Conservation (phyloP, 2,888 invertebrate species). For the Gasteruption jaculator region DNA sequence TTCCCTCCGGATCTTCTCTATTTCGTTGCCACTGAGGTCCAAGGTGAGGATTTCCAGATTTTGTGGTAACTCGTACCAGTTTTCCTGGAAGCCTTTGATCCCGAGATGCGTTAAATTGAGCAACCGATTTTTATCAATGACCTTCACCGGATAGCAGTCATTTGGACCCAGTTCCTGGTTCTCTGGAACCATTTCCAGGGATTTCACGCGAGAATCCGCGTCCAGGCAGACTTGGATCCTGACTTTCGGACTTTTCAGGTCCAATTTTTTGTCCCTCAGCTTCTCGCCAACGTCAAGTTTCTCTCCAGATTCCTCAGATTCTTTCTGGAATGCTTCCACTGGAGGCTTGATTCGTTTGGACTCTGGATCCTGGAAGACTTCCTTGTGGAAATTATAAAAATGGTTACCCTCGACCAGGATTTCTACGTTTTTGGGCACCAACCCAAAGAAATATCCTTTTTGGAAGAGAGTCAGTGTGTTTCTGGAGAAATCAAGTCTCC, state of each 20-base stretch:
- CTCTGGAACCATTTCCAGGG: slow-evolving; percentile 24
- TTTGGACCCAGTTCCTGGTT: too few species aligned
- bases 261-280: too few species aligned
- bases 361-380: slow-evolving; percentile 29
- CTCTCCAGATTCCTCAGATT: too few species aligned
- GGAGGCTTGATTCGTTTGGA: too few species aligned
- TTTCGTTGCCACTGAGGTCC: slow-evolving; percentile 31
- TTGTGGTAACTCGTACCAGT: slow-evolving; percentile 36
- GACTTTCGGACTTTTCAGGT: too few species aligned
- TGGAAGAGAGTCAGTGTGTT: slow-evolving; percentile 29
- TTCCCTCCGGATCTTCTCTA: slow-evolving; percentile 30
- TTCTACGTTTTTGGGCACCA: slow-evolving; percentile 23
- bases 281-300: too few species aligned
- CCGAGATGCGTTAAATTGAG: too few species aligned
- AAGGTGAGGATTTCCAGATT: slow-evolving; percentile 21
- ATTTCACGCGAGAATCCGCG: slow-evolving; percentile 21
- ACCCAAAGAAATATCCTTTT: slow-evolving; percentile 30
- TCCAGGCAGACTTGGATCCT: too few species aligned
- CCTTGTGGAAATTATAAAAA: slow-evolving; percentile 30
- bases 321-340: too few species aligned
- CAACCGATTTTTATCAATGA: too few species aligned
- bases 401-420: slow-evolving; percentile 28
- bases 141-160: too few species aligned
- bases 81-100: slow-evolving; percentile 30
- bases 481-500: slow-evolving; percentile 28